Conservation (phyloP, 1,140 invertebrate genomes). For the Hypothenemus hampei region DNA sequence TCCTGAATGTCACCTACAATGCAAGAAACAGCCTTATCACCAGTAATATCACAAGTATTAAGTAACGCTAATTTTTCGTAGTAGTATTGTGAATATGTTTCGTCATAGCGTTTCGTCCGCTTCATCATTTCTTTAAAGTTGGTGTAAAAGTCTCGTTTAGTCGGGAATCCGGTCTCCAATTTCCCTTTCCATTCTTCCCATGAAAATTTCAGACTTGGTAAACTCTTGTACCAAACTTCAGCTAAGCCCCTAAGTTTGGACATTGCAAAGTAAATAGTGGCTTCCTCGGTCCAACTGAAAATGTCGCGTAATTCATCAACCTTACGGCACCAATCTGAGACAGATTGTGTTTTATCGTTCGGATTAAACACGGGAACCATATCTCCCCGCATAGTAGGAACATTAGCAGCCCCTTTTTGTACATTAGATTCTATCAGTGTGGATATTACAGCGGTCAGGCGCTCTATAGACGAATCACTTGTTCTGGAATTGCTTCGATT, state of each 20-base stretch:
- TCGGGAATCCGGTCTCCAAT: conserved; percentile 36
- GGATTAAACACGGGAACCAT: conserved; percentile 5
- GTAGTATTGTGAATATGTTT: conserved; percentile 22
- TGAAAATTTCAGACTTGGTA: conserved; percentile 31
- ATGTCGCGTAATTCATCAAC: conserved; percentile 34
- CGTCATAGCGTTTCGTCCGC: conserved; percentile 9
- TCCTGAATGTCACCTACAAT: conserved; percentile 37
- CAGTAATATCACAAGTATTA: conserved; percentile 38
- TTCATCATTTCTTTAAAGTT: conserved; percentile 34
- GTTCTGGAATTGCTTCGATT: no score
- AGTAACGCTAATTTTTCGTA: conserved; percentile 36
- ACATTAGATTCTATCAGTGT: background rate
- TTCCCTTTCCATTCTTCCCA: conserved; percentile 43
- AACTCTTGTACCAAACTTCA: conserved; percentile 38
- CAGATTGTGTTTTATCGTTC: background rate
- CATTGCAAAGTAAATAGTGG: conserved; percentile 31
- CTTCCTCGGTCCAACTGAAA: conserved; percentile 30
- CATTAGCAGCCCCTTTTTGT: background rate
- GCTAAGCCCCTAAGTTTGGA: conserved; percentile 40
- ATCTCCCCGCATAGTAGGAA: conserved; percentile 3
- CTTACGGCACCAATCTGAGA: conserved; percentile 28
- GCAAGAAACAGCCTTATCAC: conserved; percentile 37
- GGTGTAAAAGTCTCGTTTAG: conserved; percentile 29
- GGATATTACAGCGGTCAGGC: background rate
- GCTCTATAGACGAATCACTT: background rate